Evolutionary conservation across 2,888 invertebrate genomes (phyloP).

Genomic region (Lepidochrysops patricia): DNA sequence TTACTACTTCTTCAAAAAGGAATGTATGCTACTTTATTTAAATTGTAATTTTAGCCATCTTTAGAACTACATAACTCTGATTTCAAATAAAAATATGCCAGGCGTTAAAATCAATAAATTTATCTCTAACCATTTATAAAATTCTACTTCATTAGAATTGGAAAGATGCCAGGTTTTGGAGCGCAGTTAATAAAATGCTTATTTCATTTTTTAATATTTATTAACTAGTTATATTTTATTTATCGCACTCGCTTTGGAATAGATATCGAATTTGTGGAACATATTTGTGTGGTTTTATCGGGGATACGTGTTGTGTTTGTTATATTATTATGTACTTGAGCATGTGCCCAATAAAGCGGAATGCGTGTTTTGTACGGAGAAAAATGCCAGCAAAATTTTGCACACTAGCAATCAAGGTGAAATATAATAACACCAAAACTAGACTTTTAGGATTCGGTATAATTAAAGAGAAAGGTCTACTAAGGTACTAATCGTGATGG

Average conservation of each 20-base stretch:
- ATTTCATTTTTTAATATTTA: conserved; percentile 6
- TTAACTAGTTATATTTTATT: not conserved
- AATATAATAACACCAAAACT: too few relatives aligned
- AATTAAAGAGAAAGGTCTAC: too few relatives aligned
- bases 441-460: too few relatives aligned
- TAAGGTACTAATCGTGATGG: too few relatives aligned
- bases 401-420: too few relatives aligned
- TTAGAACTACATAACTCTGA: not conserved
- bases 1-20: too few relatives aligned
- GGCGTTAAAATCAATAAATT: conserved; percentile 5
- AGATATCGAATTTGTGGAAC: not conserved
- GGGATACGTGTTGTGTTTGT: not conserved
- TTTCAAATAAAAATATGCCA: not conserved
- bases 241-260: not conserved
- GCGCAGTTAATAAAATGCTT: conserved; percentile 8
- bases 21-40: too few relatives aligned
- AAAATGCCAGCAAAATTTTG: too few relatives aligned
- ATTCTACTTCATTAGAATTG: conserved; percentile 12
- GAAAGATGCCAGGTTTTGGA: not conserved
- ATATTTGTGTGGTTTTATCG: not conserved
- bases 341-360: too few relatives aligned
- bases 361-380: too few relatives aligned
- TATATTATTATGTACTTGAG: too few relatives aligned
- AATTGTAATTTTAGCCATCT: not conserved
- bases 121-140: conserved; percentile 12